Conservation (phyloP, 2,113 vertebrate genomes). For the Piliocolobus tephrosceles region DNA sequence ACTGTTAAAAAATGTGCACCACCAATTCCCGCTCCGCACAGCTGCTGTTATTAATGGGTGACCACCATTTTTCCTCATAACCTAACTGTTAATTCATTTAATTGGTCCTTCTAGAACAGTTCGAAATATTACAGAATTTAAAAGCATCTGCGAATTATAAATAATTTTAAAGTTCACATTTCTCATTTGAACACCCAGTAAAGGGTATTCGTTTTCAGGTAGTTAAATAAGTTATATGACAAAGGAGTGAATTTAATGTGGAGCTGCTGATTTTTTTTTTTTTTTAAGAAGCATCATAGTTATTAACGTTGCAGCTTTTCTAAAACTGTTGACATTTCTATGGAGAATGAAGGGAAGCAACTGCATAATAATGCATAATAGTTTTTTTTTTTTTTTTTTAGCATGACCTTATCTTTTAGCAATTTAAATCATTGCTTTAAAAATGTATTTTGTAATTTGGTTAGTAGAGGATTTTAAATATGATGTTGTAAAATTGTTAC, state of each 20-base stretch:
- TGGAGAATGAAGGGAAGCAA: slow-evolving; percentile 53
- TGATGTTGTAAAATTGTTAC: slow-evolving; percentile 4
- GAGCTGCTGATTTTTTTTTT: slow-evolving; percentile 50
- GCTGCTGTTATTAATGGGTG: slow-evolving; percentile 71
- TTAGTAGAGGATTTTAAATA: neutral
- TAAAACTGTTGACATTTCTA: slow-evolving; percentile 70
- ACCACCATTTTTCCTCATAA: slow-evolving; percentile 55
- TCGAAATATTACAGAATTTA: slow-evolving; percentile 84
- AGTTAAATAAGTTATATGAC: slow-evolving; percentile 84
- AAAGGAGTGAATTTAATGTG: slow-evolving; percentile 80
- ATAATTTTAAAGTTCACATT: slow-evolving; percentile 86
- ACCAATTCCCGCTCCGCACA: neutral
- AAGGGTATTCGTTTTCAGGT: slow-evolving; percentile 85
- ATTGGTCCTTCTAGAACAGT: slow-evolving; percentile 81
- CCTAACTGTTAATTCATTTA: slow-evolving; percentile 81
- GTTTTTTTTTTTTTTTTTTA: slow-evolving; percentile 77
- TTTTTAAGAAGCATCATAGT: slow-evolving; percentile 45
- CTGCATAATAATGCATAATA: slow-evolving; percentile 51
- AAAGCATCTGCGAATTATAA: slow-evolving; percentile 86
- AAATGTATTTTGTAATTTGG: slow-evolving; percentile 20
- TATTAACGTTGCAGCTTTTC: slow-evolving; percentile 75
- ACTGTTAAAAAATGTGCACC: slow-evolving; percentile 22
- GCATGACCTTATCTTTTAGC: slow-evolving; percentile 35
- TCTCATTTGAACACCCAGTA: slow-evolving; percentile 83
- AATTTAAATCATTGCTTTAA: slow-evolving; percentile 35